Base-by-base conservation (phyloP, 2,888 invertebrate species). In the Miltochrista miniata region DNA sequence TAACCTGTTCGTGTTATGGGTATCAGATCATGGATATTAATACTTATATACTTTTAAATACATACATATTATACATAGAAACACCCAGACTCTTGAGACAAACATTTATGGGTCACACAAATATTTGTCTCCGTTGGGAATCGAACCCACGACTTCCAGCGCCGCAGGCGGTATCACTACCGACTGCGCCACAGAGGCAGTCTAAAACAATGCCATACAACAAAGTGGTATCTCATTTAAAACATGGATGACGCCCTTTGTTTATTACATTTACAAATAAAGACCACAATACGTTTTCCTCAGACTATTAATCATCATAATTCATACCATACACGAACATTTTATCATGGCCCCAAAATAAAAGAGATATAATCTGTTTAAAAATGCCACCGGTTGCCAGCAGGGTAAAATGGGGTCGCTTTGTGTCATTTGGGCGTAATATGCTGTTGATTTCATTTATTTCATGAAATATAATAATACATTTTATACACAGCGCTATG, bases 371-470 rank as follows among this genome's bases (percentile, higher is more conserved):
- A 51, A 44, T 54, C 51, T 48, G 43, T 38, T 42, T 48, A 48
- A 44, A 34, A 51, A 45, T 24, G 18, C 5, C 18, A 24, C 18
- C 18, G 3, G 2, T 24, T 24, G 18, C 2, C 18, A 24, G 18
- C 5, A 4, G 18, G 18, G 18, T 24, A 24, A 24, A 24, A 24
- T 42, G 34, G 42, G 42, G 24, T 42, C 39, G 51, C 51, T 48
- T 50, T 39, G 42, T 40, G 51, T 55, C 61, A 56, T 56, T 51
- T 55, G 35, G 29, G 44, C 42, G 15, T 5, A 5, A 3, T 7
- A 24, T 43, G 13, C 9, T 61, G 61, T 55, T 55, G 49, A 48
- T 46, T 52, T 30, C 41, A 39, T 41, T 53, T 56, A 56, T 65
- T 65, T 24, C 2, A 61, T 46, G 45, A 37, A 41, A 37, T 47